Evolutionary conservation across 1,140 invertebrate genomes (phyloP).

Genomic region (Brachionus plicatilis): DNA sequence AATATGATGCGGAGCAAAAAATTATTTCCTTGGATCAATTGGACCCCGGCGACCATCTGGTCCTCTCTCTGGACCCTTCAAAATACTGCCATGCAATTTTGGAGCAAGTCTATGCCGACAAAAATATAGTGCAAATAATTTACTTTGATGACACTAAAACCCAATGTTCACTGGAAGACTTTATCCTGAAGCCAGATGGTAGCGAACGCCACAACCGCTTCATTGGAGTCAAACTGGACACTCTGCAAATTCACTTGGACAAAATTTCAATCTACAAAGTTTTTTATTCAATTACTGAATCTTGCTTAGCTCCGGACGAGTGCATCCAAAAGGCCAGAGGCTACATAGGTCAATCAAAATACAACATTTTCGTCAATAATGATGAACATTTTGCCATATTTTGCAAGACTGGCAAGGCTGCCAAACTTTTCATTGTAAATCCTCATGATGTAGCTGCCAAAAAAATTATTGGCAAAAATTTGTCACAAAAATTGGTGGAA

Average conservation of each 20-base stretch:
- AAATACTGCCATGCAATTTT: conserved; percentile 20
- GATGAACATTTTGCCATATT: conserved; percentile 29
- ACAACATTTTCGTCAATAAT: conserved; percentile 34
- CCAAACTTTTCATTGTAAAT: conserved; percentile 15
- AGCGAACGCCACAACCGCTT: background rate
- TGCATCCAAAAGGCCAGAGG: background rate
- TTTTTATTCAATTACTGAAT: background rate
- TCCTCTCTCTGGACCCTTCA: background rate
- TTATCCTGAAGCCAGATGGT: background rate
- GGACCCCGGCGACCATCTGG: background rate
- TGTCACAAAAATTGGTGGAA: background rate
- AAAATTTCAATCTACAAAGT: conserved; percentile 28
- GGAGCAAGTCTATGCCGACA: background rate
- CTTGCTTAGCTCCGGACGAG: background rate
- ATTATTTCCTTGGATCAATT: background rate
- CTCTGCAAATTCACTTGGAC: background rate
- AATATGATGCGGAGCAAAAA: background rate
- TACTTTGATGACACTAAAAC: background rate
- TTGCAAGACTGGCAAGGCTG: conserved; percentile 23
- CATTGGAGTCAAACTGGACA: background rate
- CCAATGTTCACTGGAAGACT: conserved; percentile 4
- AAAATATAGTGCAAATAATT: background rate
- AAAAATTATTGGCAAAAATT: conserved; percentile 12
- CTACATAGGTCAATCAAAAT: background rate
- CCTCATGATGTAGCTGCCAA: background rate